A percentile compares a stretch with the other conserved stretches of the same genome.
Conservation (phyloP, 2,888 invertebrate genomes). For the Chymomyza caudatula region DNA sequence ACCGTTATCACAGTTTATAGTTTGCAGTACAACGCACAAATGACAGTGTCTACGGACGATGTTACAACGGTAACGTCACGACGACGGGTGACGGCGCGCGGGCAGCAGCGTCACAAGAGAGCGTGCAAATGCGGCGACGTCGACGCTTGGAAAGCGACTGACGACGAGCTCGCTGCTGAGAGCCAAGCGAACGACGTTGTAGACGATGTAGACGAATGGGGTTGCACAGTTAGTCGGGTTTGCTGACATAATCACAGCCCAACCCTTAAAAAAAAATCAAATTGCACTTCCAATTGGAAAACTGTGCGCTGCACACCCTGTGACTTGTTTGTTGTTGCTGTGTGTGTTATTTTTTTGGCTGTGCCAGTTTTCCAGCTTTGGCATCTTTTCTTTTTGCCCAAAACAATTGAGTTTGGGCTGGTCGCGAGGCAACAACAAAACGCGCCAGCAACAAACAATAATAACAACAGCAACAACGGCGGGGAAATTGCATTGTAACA, state of each 20-base stretch:
- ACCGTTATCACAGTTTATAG: conserved; percentile 44
- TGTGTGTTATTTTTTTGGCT: conserved; percentile 54
- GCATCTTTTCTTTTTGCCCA: conserved; percentile 27
- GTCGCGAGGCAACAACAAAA: conserved; percentile 48
- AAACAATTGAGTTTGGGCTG: conserved; percentile 71
- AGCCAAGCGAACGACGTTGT: background rate
- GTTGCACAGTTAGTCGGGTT: conserved; percentile 18
- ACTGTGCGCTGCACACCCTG: conserved; percentile 57
- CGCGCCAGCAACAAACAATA: conserved; percentile 21
- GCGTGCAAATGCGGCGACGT: conserved; percentile 51
- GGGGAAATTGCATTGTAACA: conserved; percentile 69
- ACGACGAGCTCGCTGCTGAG: conserved; percentile 20
- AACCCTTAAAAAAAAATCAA: conserved; percentile 64
- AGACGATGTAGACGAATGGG: background rate
- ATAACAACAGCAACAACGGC: conserved; percentile 27
- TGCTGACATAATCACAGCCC: conserved; percentile 73
- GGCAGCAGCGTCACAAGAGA: background rate
- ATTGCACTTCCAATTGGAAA: conserved; percentile 66
- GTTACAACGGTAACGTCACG: background rate
- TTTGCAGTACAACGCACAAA: conserved; percentile 36
- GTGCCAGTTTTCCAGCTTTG: conserved; percentile 65
- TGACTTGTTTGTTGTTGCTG: conserved; percentile 32
- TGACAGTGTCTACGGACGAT: conserved; percentile 31
- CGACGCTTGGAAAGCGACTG: conserved; percentile 70
- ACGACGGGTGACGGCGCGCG: background rate